Evolutionary conservation across 2,113 vertebrate species (phyloP), one percentile per base, ranked within the genome.

Genomic region (Leptobrachium leishanense): DNA sequence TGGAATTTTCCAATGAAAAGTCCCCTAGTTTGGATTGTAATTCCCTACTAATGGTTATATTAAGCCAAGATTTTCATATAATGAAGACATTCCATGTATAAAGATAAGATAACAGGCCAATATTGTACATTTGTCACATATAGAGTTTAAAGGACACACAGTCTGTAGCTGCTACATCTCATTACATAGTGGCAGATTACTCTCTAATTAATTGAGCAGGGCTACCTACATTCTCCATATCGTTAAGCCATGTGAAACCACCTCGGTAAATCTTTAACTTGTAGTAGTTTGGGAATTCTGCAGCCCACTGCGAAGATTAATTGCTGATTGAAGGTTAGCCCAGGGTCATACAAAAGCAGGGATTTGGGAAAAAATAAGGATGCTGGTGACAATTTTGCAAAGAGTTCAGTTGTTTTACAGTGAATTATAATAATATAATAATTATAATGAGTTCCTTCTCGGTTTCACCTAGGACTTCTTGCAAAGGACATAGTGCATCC

Each of bases 21-120:
- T 54, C 20, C 57, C 72, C 4, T 81, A n/a, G 62, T 81, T 62
- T 68, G 40, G 53, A 81, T 68, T 59, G 43, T 59, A 74, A 74
- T 59, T 74, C 72, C 64, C 64, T 12, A 7, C 42, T 81, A 74
- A 74, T 59, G n/a, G 59, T 46, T 46, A 68, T 13, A 46, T 68
- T 68, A 81, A 68, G 68, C 64, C 46, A 68, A 59, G 50, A 68
- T 59, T 67, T 77, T 70, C 57, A 59, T 7, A 67, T 70, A 43
- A 20, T 40, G 63, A 43, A 70, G 43, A 13, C 9, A 13, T 20
- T 9, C 44, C 42, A 69, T 44, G 43, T 69, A 46, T 69, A 69
- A 69, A 13, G 68, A 42, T 69, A 20, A 42, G 43, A 69, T 69
- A 69, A 46, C 20, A 69, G 9, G 39, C 41, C 6, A 31, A 43